Conservation (phyloP, 2,113 vertebrate species). For the Chrysemys picta region DNA sequence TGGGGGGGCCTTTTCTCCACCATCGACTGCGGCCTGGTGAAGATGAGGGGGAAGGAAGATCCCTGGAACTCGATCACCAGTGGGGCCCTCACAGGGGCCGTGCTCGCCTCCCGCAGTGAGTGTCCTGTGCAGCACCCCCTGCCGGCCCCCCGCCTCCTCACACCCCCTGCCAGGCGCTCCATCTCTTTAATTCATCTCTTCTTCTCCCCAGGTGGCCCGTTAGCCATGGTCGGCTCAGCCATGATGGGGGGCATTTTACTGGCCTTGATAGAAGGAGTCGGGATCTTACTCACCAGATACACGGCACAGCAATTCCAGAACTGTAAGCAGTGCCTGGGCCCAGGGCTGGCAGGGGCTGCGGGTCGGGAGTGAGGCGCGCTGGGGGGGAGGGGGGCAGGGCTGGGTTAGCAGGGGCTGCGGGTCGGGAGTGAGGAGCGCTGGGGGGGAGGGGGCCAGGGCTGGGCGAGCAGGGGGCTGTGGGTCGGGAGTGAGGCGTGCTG, state of each 20-base stretch:
- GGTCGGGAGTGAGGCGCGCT: not conserved
- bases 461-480: too few species aligned
- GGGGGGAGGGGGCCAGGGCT: too few species aligned
- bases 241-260: constrained; percentile 92
- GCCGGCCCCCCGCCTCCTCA: too few species aligned
- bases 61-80: constrained; percentile 94
- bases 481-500: too few species aligned
- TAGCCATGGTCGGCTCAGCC: constrained; percentile 91
- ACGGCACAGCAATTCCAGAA: constrained; percentile 92
- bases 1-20: constrained; percentile 94
- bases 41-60: constrained; percentile 88
- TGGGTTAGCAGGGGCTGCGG: too few species aligned
- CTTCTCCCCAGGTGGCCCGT: constrained; percentile 83
- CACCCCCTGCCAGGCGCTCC: not conserved
- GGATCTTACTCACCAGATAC: constrained; percentile 90
- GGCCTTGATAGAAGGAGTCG: constrained; percentile 89
- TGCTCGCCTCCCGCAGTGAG: constrained; percentile 90
- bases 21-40: constrained; percentile 90
- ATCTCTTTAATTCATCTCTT: not conserved
- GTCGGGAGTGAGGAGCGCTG: not conserved
- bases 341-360: too few species aligned
- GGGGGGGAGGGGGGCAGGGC: too few species aligned
- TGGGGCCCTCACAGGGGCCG: constrained; percentile 88
- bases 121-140: not conserved
- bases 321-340: constrained; percentile 74